Base-by-base conservation (phyloP, 2,888 invertebrate genomes). In the Galerucella calmariensis region DNA sequence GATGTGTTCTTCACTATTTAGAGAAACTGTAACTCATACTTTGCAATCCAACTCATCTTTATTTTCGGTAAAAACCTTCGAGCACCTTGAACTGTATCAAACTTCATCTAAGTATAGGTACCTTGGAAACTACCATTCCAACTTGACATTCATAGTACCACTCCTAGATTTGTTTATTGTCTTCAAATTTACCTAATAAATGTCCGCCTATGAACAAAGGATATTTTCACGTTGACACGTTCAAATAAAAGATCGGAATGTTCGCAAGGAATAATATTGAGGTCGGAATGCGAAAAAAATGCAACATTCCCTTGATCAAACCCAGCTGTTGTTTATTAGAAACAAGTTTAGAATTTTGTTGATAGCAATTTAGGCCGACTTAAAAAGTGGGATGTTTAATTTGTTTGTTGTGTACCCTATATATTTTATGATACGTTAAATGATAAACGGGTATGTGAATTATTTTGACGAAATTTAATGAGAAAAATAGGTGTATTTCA, bases 311-410 rank as follows among this genome's bases (percentile, higher is more conserved):
- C 59, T 66, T 58, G 44, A 56, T 66, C 65, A 51, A 66, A 56
- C 20, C 48, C 72, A 72, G 72, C 72, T 72, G 72, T 72, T 72
- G 66, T 72, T 71, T 71, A 71, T 70, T 41, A 53, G 6, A 35
- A 44, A 35, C 61, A 44, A 63, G 63, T 44, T 41, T 35, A 35
- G 35, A 11, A 27, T 12, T 20, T n/a, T 65, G 63, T 20, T 44
- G 11, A 5, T 61, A 35, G 27, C 6, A 27, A 61, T 27, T 61
- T 35, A n/a, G 61, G 35, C 35, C 35, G 27, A 61, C 63, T 48
- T 46, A 65, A 65, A 41, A 41, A 41, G 61, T 35, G 27, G 35
- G 61, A 16, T 46, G 46, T 65, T 46, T 44, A 20, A 65, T 44
- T 65, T 11, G 63, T 20, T 20, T 41, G 46, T 44, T 46, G 16